Conservation (phyloP, 1,140 invertebrate genomes). For the Cecropterus lyciades region DNA sequence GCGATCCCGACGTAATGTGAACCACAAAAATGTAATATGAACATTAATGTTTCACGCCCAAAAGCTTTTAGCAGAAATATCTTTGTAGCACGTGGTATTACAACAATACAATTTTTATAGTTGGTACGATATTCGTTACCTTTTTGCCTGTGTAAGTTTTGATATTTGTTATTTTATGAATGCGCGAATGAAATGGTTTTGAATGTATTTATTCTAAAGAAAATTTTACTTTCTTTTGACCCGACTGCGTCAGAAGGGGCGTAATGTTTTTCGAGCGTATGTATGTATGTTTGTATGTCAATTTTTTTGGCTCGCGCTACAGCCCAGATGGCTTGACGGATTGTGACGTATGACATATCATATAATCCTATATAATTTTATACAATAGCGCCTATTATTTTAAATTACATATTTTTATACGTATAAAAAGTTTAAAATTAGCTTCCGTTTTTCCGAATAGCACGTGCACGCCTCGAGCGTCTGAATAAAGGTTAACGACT, state of each 20-base stretch:
- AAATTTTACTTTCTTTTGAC: too few relatives aligned
- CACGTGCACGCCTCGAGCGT: slow-evolving; percentile 47
- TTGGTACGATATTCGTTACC: slow-evolving; percentile 16
- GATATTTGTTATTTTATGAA: too few relatives aligned
- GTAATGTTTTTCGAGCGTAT: too few relatives aligned
- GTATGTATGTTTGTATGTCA: too few relatives aligned
- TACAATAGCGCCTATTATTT: too few relatives aligned
- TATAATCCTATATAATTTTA: too few relatives aligned
- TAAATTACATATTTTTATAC: slow-evolving; percentile 12
- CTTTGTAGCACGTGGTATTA: slow-evolving; percentile 45
- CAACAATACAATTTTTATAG: slow-evolving; percentile 51
- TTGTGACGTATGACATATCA: too few relatives aligned
- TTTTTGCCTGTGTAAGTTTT: neutral
- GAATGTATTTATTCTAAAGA: too few relatives aligned
- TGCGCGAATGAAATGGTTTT: too few relatives aligned
- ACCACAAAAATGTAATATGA: slow-evolving; percentile 56
- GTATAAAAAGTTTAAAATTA: slow-evolving; percentile 40
- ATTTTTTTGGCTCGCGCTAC: too few relatives aligned
- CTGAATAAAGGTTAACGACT: slow-evolving; percentile 73
- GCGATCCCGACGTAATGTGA: slow-evolving; percentile 34
- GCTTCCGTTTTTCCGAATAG: slow-evolving; percentile 42
- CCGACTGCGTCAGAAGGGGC: too few relatives aligned
- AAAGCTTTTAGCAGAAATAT: slow-evolving; percentile 71
- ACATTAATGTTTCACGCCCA: slow-evolving; percentile 70
- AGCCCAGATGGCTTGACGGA: too few relatives aligned